Evolutionary conservation across 2,797 vertebrate genomes (phyloP), one percentile per base, ranked within the genome.

Genomic region (Vireo griseus): DNA sequence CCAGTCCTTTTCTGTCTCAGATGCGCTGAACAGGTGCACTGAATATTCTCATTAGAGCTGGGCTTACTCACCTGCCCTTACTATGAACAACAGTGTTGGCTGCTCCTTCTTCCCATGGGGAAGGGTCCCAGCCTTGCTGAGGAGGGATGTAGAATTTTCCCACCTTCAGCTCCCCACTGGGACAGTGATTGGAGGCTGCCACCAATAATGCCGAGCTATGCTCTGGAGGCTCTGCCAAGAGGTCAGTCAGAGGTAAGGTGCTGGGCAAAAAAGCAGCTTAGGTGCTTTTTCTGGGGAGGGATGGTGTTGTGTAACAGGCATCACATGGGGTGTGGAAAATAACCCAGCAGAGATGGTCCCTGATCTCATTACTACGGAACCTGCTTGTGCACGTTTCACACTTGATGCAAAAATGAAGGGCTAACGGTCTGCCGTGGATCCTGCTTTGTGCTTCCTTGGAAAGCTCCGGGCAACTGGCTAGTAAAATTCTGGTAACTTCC

Each of bases 351-450:
- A 39, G 40, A 17, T 44, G 28, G 19, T 54, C 48, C 31, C 11
- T 40, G 37, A 57, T 63, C 65, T 77, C 11, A 19, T 65, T 77
- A 19, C 12, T 16, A 1, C 33, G 48, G 57, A 48, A 21, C 15
- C 29, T n/a, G 33, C n/a, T 47, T 4, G 2, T 3, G 13, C 11
- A 6, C 0, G 0, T 54, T 69, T 63, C 4, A 2, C 26, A 2
- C 39, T 69, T 31, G 2, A 19, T 58, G 16, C 28, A 14, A 28
- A 62, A 47, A 29, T 2, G 6, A 69, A 51, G 54, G 37, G 58
- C 65, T 65, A 19, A 25, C 0, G 0, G 14, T 29, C 29, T n/a
- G 19, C 16, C 0, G 0, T 20, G 52, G 42, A 16, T 18, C 25
- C 26, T 39, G 35, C 50, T 90, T 44, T 68, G 45, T 17, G 51